phyloP scores from a whole-genome alignment of 2,888 invertebrate species.

The Seira musarum region DNA sequence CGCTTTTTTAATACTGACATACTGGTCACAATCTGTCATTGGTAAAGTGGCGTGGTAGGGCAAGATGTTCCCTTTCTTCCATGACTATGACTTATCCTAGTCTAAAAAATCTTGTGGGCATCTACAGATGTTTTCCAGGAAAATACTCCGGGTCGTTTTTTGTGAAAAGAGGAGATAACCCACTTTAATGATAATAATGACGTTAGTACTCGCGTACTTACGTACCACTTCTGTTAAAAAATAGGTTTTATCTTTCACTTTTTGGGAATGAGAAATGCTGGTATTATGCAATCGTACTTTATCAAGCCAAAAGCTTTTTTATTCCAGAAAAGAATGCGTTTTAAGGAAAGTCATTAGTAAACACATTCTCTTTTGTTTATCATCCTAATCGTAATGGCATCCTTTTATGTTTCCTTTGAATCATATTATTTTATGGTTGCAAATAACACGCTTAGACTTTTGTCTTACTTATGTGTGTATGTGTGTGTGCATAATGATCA shows the following conservation, averaged over 20 bases:
- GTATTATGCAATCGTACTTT: not conserved
- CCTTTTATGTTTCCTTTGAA: not conserved
- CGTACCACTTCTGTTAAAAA: constrained; percentile 14
- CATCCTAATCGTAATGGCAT: not conserved
- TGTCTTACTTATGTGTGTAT: too few relatives aligned
- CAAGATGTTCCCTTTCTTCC: not conserved
- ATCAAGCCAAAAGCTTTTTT: not conserved
- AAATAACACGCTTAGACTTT: not conserved
- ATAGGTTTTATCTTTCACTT: not conserved
- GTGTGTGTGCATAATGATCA: not conserved
- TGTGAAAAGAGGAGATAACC: constrained; percentile 30
- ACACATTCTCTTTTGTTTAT: constrained; percentile 20
- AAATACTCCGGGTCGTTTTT: constrained; percentile 21
- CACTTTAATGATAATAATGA: constrained; percentile 35
- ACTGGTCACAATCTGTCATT: not conserved
- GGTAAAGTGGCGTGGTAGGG: not conserved
- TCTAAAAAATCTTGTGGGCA: not conserved
- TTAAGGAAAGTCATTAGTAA: constrained; percentile 48
- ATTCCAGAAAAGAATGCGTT: not conserved
- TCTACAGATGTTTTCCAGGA: not conserved
- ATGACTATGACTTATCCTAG: not conserved
- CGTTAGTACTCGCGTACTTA: constrained; percentile 29
- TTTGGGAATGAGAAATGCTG: not conserved
- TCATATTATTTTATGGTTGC: not conserved
- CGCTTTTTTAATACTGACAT: not conserved